Evolutionary conservation across 2,113 vertebrate genomes (phyloP).

Genomic region (Pterocles orientalis): DNA sequence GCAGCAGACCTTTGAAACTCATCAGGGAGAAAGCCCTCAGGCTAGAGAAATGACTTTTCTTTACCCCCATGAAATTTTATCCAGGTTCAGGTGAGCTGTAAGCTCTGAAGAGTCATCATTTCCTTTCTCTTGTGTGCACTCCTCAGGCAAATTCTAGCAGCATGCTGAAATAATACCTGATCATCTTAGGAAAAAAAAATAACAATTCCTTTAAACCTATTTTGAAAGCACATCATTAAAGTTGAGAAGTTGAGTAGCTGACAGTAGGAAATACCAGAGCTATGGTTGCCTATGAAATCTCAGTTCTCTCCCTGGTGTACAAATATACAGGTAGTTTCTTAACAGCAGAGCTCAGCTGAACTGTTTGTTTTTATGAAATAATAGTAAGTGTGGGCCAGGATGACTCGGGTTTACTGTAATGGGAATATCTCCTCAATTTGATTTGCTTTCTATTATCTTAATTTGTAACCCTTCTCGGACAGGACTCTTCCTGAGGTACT

Average conservation of each 20-base stretch:
- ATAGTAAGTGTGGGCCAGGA: background rate
- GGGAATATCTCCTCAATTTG: background rate
- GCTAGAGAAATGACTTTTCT: slow-evolving; percentile 13
- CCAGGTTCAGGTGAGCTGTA: background rate
- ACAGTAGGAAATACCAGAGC: background rate
- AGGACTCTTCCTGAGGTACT: background rate
- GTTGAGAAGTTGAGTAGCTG: background rate
- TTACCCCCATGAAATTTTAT: background rate
- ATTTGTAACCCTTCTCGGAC: background rate
- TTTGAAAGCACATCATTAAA: background rate
- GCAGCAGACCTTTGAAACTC: slow-evolving; percentile 29
- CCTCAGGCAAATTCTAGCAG: background rate
- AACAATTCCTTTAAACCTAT: background rate
- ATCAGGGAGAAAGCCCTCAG: background rate
- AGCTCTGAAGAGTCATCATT: background rate
- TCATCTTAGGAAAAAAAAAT: background rate
- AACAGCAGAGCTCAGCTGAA: background rate
- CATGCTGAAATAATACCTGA: background rate
- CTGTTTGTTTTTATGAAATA: background rate
- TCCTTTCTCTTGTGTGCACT: background rate
- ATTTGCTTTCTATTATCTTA: background rate
- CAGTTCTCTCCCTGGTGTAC: background rate
- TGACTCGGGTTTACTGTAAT: background rate
- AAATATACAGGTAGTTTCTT: background rate
- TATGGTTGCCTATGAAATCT: background rate